phyloP scores from a whole-genome alignment of 2,113 vertebrate genomes.

The Pelecanus crispus region DNA sequence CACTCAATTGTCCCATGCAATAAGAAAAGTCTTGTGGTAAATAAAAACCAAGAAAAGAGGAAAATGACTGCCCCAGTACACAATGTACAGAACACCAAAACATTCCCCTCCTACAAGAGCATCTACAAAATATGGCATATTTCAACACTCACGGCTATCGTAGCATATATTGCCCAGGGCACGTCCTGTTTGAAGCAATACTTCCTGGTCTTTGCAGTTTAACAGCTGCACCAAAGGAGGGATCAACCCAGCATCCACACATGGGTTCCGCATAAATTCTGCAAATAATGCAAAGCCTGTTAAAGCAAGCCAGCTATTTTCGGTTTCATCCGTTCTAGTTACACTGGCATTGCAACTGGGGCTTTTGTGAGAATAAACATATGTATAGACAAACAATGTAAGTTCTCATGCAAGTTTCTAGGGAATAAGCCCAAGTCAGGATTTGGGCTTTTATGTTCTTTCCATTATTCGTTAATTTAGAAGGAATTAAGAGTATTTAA shows the following conservation, averaged over 20 bases:
- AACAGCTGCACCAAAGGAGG: constrained; percentile 92
- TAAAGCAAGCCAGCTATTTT: neutral
- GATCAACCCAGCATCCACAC: constrained; percentile 93
- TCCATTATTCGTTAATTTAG: neutral
- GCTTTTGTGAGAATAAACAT: neutral
- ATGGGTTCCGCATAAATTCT: constrained; percentile 95
- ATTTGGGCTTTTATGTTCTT: neutral
- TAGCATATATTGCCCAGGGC: constrained; percentile 99
- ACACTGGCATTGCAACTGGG: neutral
- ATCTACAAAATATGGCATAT: neutral
- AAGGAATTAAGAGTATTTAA: constrained; percentile 34
- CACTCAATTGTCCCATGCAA: neutral
- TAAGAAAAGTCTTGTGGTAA: neutral
- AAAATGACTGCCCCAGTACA: neutral
- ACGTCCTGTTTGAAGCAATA: constrained; percentile 94
- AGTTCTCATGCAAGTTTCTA: neutral
- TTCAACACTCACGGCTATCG: constrained; percentile 94
- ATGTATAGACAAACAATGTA: neutral
- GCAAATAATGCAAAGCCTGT: constrained; percentile 34
- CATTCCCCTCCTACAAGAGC: neutral
- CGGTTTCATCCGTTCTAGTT: neutral
- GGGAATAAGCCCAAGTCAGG: neutral
- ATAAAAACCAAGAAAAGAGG: neutral
- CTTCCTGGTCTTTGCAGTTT: constrained; percentile 91
- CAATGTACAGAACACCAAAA: neutral